phyloP scores from a whole-genome alignment of 2,113 vertebrate species.

The Crotalus viridis region DNA sequence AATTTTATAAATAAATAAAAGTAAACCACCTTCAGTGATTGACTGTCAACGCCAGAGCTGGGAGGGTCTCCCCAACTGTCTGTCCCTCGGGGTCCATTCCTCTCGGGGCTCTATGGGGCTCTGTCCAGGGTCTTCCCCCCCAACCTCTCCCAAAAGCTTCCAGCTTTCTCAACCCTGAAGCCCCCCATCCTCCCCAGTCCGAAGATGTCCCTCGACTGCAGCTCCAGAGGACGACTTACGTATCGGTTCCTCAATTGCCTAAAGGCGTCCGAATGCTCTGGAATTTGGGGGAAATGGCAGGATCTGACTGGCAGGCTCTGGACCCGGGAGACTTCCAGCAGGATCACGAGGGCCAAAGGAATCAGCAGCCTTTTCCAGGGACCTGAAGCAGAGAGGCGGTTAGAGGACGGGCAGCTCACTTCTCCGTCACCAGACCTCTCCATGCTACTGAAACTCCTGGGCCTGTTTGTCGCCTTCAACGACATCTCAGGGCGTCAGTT shows the following conservation, averaged over 20 bases:
- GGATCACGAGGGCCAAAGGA: accelerated
- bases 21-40: neutral
- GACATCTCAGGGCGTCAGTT: neutral
- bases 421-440: neutral
- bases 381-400: neutral
- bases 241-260: neutral
- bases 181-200: neutral
- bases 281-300: neutral
- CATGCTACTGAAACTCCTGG: accelerated
- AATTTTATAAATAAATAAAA: no score
- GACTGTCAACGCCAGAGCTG: no score
- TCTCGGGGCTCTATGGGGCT: neutral
- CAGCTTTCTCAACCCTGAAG: neutral
- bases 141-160: neutral
- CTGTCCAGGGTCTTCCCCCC: neutral
- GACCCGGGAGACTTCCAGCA: neutral
- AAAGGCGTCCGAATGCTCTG: accelerated
- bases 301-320: neutral
- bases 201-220: neutral
- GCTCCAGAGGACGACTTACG: slow-evolving; percentile 1
- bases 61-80: neutral
- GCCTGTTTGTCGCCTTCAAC: neutral
- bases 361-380: neutral
- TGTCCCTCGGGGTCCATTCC: neutral
- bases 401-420: neutral